These are phyloP conservation scores for Mellilla xanthometata DNA, from an alignment of 2,888 invertebrate species.

Conservation along the genomic window DNA sequence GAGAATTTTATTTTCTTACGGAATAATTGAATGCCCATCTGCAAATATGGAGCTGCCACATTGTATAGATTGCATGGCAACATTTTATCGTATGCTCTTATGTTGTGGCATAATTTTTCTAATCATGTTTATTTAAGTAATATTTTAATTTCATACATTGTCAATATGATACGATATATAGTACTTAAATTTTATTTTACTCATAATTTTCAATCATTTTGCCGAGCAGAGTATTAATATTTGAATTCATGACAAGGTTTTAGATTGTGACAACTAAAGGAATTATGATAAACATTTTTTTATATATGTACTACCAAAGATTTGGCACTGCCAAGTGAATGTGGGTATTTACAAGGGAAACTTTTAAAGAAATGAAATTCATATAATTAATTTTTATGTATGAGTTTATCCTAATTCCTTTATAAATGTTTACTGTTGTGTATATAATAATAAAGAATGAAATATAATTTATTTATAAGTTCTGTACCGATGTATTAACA, in stretches of 20 bases:
- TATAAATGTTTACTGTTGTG: conserved; percentile 42
- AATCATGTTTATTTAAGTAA: conserved; percentile 38
- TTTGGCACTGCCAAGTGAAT: conserved; percentile 24
- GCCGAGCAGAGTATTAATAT: conserved; percentile 43
- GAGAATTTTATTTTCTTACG: conserved; percentile 82
- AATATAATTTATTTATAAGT: conserved; percentile 58
- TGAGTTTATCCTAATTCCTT: conserved; percentile 50
- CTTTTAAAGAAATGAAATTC: conserved; percentile 9
- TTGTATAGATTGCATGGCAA: conserved; percentile 49
- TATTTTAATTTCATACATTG: conserved; percentile 34
- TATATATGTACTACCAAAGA: conserved; percentile 28
- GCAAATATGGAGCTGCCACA: conserved; percentile 74
- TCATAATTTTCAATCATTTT: conserved; percentile 35
- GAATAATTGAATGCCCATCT: conserved; percentile 75
- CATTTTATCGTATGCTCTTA: conserved; percentile 44
- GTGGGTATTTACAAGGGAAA: neutral
- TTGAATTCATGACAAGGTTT: conserved; percentile 54
- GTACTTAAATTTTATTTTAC: conserved; percentile 56
- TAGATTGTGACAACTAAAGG: conserved; percentile 42
- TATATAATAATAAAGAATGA: conserved; percentile 52
- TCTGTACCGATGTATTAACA: conserved; percentile 69
- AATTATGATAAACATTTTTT: conserved; percentile 45
- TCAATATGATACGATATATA: conserved; percentile 34
- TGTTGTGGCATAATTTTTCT: conserved; percentile 38
- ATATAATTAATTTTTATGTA: conserved; percentile 11